phyloP scores from a whole-genome alignment of 2,888 invertebrate species.

The Archips xylosteana region DNA sequence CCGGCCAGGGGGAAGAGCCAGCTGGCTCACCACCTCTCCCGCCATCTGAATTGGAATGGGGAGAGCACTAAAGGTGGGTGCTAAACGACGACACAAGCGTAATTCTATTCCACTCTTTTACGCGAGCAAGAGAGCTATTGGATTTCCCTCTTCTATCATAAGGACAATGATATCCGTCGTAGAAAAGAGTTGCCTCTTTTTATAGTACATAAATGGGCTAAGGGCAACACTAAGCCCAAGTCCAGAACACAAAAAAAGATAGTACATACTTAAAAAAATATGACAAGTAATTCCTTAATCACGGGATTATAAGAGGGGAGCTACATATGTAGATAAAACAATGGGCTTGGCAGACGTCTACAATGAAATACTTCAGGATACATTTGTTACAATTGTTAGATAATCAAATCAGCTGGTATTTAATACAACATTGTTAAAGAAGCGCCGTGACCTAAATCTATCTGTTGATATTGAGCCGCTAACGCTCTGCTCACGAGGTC shows the following conservation, averaged over 20 bases:
- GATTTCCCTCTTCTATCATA: too few species aligned
- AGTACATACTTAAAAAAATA: too few species aligned
- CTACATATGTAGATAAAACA: constrained; percentile 10
- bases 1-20: constrained; percentile 97
- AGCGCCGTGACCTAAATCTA: constrained; percentile 65
- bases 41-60: constrained; percentile 97
- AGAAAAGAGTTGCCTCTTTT: too few species aligned
- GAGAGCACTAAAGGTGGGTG: constrained; percentile 91
- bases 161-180: too few species aligned
- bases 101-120: too few species aligned
- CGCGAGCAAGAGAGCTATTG: too few species aligned
- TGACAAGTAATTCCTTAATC: too few species aligned
- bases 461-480: constrained; percentile 47
- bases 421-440: constrained; percentile 24
- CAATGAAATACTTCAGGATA: neutral
- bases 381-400: neutral
- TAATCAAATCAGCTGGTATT: constrained; percentile 27
- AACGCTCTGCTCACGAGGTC: constrained; percentile 24
- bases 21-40: constrained; percentile 93
- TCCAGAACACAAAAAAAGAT: too few species aligned
- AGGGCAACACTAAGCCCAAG: too few species aligned
- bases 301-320: neutral
- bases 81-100: neutral
- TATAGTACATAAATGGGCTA: too few species aligned
- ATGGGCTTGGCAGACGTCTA: neutral